A percentile compares a stretch with the other conserved stretches of the same genome.
These are phyloP conservation scores for Python bivittatus DNA, from an alignment of 2,113 vertebrate genomes.

Conservation along the genomic window DNA sequence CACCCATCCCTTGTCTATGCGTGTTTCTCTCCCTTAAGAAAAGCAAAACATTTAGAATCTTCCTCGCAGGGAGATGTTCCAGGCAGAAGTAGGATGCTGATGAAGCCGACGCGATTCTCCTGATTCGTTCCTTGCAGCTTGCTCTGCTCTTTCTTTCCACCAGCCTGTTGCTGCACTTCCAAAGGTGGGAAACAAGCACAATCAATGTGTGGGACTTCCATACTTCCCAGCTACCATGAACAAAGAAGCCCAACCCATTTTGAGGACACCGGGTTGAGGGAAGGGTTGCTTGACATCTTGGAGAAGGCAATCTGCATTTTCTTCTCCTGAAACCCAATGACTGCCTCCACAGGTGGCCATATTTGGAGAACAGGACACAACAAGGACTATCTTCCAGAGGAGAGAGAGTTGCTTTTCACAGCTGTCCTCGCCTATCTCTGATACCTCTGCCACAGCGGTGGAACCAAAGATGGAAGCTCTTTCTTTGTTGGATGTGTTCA, in stretches of 20 bases:
- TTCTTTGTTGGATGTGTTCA: background rate
- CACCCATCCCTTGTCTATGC: slow-evolving; percentile 70
- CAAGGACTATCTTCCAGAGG: background rate
- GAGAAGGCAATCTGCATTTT: background rate
- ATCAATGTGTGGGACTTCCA: background rate
- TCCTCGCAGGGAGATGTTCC: slow-evolving; percentile 65
- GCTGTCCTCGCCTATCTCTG: background rate
- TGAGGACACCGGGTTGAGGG: background rate
- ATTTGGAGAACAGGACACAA: background rate
- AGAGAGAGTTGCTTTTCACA: background rate
- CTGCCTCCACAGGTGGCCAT: background rate
- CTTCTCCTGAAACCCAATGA: background rate
- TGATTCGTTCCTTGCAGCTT: slow-evolving; percentile 30
- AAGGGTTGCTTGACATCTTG: background rate
- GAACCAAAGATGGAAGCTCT: background rate
- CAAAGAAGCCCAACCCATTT: background rate
- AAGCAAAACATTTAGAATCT: slow-evolving; percentile 73
- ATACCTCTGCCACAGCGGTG: background rate
- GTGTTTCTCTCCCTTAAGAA: slow-evolving; percentile 74
- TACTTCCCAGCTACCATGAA: background rate
- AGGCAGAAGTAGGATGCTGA: slow-evolving; percentile 64
- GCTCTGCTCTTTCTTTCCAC: background rate
- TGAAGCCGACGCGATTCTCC: slow-evolving; percentile 35
- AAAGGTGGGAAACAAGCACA: background rate
- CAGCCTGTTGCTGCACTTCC: background rate